Base-by-base conservation (phyloP, 2,797 vertebrate genomes). In the Gastrophryne carolinensis region DNA sequence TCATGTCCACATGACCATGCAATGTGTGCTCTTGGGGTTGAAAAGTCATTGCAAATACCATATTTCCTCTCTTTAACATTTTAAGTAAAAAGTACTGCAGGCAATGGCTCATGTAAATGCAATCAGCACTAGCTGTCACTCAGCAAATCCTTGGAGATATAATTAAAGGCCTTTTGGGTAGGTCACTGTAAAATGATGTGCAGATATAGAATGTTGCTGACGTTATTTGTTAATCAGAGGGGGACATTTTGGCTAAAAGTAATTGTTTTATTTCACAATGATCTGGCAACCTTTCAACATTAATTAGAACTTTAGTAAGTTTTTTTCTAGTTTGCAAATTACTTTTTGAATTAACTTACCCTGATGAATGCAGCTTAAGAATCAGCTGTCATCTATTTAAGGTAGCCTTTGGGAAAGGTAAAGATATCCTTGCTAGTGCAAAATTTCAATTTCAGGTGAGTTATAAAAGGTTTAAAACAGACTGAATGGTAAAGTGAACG, bases 141-240 rank as follows among this genome's bases (percentile, higher is more conserved):
- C 62, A 17, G 23, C 17, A 57, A 57, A 47, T 13, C 53, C 53
- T 70, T 34, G 23, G 67, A 70, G 72, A 66, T 65, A 39, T 74
- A 57, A 66, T 58, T 49, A 74, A 57, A 57, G 62, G 26, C 26
- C 21, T 57, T 37, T 69, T 26, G 17, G 50, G 32, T 27, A 58
- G 52, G 35, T 57, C 34, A 21, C 53, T 68, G 27, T 53, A 32
- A 73, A 23, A 8, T 44, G 64, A 39, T 29, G 8, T 10, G 8
- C 24, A 44, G 52, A 56, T 65, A 49, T 56, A 37, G 17, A 41
- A 6, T 37, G 24, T 21, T 37, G 37, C 24, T 19, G 35, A 64
- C 17, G 37, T 37, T n/a, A 30, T 56, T 65, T 65, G 10, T 10
- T 62, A 62, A 13, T 65, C 26, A 44, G 26, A 29, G 29, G 24